Evolutionary conservation across 2,888 invertebrate species (phyloP).

Genomic region (Nemoura dubitans): DNA sequence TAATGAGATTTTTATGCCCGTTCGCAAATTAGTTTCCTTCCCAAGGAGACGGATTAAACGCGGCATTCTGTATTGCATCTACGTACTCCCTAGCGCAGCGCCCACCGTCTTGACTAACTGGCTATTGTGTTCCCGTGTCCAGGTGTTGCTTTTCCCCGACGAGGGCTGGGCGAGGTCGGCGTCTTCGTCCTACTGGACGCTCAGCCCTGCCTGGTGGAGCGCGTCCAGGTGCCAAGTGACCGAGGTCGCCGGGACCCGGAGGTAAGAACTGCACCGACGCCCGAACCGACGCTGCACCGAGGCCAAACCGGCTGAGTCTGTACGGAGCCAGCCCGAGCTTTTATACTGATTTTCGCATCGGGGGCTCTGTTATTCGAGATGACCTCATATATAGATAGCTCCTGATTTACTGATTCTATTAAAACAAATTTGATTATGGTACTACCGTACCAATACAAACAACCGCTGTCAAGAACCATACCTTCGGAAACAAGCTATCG

Average conservation of each 20-base stretch:
- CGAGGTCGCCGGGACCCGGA: slow-evolving; percentile 81
- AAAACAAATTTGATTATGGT: no score
- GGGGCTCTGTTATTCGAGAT: no score
- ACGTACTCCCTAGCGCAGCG: background rate
- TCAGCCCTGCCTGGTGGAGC: slow-evolving; percentile 89
- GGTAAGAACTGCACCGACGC: slow-evolving; percentile 59
- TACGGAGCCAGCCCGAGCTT: no score
- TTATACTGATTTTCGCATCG: no score
- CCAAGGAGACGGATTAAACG: background rate
- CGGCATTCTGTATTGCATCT: background rate
- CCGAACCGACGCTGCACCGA: no score
- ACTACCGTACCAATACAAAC: no score
- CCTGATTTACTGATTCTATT: no score
- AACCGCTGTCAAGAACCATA: no score
- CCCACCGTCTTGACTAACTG: background rate
- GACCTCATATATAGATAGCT: no score
- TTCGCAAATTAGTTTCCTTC: background rate
- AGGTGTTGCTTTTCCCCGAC: slow-evolving; percentile 86
- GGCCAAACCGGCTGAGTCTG: no score
- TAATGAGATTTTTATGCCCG: background rate
- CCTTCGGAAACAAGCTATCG: no score
- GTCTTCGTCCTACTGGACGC: slow-evolving; percentile 85
- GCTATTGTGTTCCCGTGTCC: slow-evolving; percentile 50
- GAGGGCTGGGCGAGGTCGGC: slow-evolving; percentile 91
- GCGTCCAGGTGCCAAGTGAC: slow-evolving; percentile 83